Evolutionary conservation across 1,140 invertebrate species (phyloP).

Genomic region (Eumaeus atala): DNA sequence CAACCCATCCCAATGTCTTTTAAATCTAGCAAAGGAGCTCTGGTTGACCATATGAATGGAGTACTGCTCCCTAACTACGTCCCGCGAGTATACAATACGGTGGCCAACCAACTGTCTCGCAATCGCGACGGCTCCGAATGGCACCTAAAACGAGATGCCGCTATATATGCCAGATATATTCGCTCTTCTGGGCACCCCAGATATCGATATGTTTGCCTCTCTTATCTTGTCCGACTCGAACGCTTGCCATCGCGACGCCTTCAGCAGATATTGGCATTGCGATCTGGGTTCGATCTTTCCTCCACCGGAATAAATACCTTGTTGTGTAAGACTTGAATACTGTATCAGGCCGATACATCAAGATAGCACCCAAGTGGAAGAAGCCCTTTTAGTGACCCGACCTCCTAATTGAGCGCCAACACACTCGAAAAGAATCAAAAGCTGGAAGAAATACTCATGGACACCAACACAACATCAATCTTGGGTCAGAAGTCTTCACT

Average conservation of each 20-base stretch:
- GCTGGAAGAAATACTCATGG: slow-evolving; percentile 33
- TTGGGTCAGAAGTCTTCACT: too few relatives aligned
- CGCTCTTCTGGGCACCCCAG: slow-evolving; percentile 30
- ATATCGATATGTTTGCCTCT: slow-evolving; percentile 43
- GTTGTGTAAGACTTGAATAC: too few relatives aligned
- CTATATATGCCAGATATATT: slow-evolving; percentile 27
- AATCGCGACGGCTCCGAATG: slow-evolving; percentile 21
- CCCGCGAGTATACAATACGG: slow-evolving; percentile 28
- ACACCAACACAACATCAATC: too few relatives aligned
- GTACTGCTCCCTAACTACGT: slow-evolving; percentile 31
- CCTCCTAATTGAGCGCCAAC: too few relatives aligned
- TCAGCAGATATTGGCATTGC: slow-evolving; percentile 36
- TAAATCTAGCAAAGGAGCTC: slow-evolving; percentile 32
- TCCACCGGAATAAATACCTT: slow-evolving; percentile 33
- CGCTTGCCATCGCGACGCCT: slow-evolving; percentile 34
- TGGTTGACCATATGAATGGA: slow-evolving; percentile 33
- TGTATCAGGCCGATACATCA: slow-evolving; percentile 25
- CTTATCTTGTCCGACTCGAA: slow-evolving; percentile 28
- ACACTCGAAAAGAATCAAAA: too few relatives aligned
- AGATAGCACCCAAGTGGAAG: slow-evolving; percentile 29
- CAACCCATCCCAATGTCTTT: slow-evolving; percentile 33
- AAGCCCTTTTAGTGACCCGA: slow-evolving; percentile 30
- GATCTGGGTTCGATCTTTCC: slow-evolving; percentile 41
- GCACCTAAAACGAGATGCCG: slow-evolving; percentile 25
- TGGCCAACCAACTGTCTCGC: slow-evolving; percentile 35